Percentiles rank a stretch among this genome's conserved stretches.
Conservation (phyloP, 2,113 vertebrate genomes). For the Siniperca knerii region DNA sequence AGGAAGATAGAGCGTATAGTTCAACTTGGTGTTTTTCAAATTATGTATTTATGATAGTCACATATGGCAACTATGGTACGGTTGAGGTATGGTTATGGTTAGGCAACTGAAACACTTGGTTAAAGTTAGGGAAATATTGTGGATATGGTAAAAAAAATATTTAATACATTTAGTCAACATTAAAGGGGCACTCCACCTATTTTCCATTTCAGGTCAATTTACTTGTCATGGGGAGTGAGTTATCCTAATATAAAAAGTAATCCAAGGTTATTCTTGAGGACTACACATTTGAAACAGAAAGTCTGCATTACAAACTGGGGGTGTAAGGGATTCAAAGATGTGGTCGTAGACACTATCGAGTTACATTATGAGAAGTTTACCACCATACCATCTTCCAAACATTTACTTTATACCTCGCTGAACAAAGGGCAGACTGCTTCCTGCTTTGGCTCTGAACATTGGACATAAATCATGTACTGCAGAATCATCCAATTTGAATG, state of each 20-base stretch:
- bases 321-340: not conserved
- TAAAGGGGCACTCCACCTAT: too few relatives aligned
- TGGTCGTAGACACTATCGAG: not conserved
- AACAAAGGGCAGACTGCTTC: not conserved
- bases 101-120: too few relatives aligned
- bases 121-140: too few relatives aligned
- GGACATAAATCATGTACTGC: conserved; percentile 34
- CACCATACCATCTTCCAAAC: not conserved
- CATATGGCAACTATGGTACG: too few relatives aligned
- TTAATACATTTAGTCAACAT: too few relatives aligned
- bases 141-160: too few relatives aligned
- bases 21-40: not conserved
- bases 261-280: not conserved
- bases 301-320: not conserved
- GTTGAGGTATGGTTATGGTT: too few relatives aligned
- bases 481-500: conserved; percentile 27
- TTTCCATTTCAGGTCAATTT: not conserved
- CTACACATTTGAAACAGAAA: not conserved
- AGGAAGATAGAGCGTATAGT: not conserved
- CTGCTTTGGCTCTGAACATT: not conserved
- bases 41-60: too few relatives aligned
- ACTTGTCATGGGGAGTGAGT: not conserved
- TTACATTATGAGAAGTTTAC: not conserved
- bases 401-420: not conserved
- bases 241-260: not conserved